Conservation (phyloP, 2,113 vertebrate genomes). For the Calcarius ornatus region DNA sequence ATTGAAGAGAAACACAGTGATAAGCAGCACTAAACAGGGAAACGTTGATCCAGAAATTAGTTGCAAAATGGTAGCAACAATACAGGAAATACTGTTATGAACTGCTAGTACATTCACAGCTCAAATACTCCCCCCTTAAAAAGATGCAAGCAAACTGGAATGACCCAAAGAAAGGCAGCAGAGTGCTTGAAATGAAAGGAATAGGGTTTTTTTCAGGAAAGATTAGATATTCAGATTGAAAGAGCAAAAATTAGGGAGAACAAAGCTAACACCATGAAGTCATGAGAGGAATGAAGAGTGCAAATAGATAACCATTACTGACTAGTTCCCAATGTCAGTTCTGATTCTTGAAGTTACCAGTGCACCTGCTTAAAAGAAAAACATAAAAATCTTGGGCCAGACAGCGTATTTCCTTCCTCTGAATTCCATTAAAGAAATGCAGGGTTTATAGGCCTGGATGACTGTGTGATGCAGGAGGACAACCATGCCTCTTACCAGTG, state of each 20-base stretch:
- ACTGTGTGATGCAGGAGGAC: neutral
- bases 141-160: neutral
- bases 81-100: neutral
- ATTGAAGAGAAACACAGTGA: neutral
- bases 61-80: neutral
- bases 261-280: neutral
- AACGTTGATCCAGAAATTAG: fast-evolving
- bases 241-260: neutral
- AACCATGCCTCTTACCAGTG: constrained; percentile 68
- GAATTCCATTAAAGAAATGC: neutral
- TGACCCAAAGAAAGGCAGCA: neutral
- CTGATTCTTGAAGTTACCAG: neutral
- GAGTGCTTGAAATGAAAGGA: neutral
- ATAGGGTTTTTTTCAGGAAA: neutral
- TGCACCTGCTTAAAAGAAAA: neutral
- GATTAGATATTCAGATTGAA: neutral
- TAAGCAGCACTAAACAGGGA: neutral
- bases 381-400: neutral
- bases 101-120: neutral
- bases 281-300: neutral
- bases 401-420: neutral
- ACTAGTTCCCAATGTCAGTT: neutral
- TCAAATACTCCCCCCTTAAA: neutral
- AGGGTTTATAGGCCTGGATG: neutral
- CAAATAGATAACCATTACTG: neutral